Evolutionary conservation across 2,113 vertebrate genomes (phyloP).

Genomic region (Halcyon malimbica): DNA sequence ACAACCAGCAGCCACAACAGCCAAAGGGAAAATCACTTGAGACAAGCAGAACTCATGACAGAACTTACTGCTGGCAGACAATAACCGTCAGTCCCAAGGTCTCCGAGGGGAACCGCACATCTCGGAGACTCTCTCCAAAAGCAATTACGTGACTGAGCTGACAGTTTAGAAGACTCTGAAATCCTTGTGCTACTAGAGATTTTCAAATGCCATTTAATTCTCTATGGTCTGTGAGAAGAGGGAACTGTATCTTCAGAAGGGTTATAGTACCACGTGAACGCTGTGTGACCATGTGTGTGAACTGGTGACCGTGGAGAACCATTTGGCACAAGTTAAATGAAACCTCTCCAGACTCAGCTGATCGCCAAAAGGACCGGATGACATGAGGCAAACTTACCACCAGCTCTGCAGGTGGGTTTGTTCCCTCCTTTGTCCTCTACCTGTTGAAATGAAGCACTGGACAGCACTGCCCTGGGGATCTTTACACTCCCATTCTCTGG

Average conservation of each 20-base stretch:
- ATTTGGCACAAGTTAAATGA: not conserved
- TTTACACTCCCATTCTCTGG: not conserved
- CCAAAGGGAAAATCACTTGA: not conserved
- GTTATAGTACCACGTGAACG: not conserved
- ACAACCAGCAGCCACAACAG: not conserved
- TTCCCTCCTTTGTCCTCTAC: not conserved
- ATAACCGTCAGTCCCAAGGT: not conserved
- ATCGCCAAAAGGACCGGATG: not conserved
- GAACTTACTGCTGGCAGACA: not conserved
- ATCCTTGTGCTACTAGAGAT: not conserved
- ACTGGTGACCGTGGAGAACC: not conserved
- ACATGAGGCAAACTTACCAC: not conserved
- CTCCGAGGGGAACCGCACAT: not conserved
- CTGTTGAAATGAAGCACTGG: not conserved
- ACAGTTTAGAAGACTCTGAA: not conserved
- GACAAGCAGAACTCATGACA: conserved; percentile 31
- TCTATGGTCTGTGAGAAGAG: not conserved
- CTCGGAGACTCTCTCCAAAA: not conserved
- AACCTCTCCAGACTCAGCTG: not conserved
- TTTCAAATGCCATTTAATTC: not conserved
- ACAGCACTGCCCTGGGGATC: not conserved
- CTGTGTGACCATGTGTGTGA: too few relatives aligned
- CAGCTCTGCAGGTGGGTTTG: not conserved
- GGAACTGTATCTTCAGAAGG: not conserved
- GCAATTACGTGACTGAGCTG: not conserved